phyloP scores from a whole-genome alignment of 2,888 invertebrate species.

The Dolomedes plantarius region DNA sequence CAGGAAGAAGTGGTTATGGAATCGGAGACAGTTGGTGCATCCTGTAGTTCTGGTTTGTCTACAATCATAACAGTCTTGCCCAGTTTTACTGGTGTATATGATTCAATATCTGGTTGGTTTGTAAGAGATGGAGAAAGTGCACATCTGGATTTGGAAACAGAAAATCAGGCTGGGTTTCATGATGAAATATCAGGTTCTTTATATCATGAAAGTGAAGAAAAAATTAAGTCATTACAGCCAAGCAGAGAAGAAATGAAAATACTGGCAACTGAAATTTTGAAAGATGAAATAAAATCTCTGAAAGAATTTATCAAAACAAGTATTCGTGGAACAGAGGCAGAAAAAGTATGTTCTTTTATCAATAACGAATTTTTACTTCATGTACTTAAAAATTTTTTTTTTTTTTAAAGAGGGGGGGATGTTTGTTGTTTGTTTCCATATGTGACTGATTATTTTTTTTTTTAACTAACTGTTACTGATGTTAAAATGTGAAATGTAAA shows the following conservation, averaged over 20 bases:
- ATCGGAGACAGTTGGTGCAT: too few relatives aligned
- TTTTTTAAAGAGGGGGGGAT: too few relatives aligned
- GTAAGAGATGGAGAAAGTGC: neutral
- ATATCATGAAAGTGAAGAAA: neutral
- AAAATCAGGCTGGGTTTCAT: too few relatives aligned
- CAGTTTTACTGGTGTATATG: neutral
- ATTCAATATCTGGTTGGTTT: slow-evolving; percentile 18
- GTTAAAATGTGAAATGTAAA: too few relatives aligned
- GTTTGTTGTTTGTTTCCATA: too few relatives aligned
- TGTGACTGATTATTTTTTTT: too few relatives aligned
- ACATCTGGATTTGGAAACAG: neutral
- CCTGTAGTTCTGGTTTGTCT: neutral
- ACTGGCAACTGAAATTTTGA: slow-evolving; percentile 23
- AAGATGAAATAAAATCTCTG: slow-evolving; percentile 19
- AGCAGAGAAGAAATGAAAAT: slow-evolving; percentile 27
- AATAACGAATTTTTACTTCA: too few relatives aligned
- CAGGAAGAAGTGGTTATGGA: neutral
- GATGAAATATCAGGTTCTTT: too few relatives aligned
- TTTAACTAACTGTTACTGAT: too few relatives aligned
- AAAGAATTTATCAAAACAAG: neutral
- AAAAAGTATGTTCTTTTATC: neutral
- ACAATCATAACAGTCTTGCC: neutral
- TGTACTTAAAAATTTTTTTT: too few relatives aligned
- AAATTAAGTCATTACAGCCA: neutral
- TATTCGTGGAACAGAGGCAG: neutral